Percentiles rank a stretch among this genome's conserved stretches.
These are phyloP conservation scores for Serinus canaria DNA, from an alignment of 2,113 vertebrate genomes.

Conservation along the genomic window DNA sequence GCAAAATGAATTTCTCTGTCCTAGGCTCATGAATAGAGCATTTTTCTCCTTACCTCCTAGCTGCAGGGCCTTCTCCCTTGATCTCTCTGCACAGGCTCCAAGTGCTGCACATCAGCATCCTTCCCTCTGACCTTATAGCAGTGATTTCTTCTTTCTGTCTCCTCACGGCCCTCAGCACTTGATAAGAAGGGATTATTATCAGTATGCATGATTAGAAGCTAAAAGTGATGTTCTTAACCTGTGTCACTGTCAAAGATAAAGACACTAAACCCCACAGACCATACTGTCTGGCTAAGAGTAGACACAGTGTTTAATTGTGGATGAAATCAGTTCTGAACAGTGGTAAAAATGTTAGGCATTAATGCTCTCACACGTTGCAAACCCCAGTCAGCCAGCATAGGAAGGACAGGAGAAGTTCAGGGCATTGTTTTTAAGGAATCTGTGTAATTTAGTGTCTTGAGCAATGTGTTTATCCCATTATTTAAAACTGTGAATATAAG, in stretches of 20 bases:
- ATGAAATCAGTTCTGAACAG: neutral
- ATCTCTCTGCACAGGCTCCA: neutral
- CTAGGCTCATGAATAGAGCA: neutral
- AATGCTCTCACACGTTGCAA: neutral
- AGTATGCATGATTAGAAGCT: neutral
- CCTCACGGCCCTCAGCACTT: neutral
- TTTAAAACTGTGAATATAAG: neutral
- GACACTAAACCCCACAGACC: neutral
- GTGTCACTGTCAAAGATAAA: neutral
- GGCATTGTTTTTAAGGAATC: neutral
- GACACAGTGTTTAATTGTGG: neutral
- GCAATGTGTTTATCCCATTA: neutral
- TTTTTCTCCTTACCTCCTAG: neutral
- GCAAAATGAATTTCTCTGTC: neutral
- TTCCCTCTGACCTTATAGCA: neutral
- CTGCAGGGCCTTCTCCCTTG: neutral
- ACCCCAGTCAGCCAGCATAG: neutral
- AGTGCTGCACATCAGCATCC: neutral
- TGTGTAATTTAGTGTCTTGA: neutral
- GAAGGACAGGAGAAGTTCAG: neutral
- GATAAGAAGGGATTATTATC: neutral
- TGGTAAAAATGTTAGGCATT: neutral
- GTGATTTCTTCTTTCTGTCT: neutral
- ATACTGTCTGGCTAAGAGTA: neutral
- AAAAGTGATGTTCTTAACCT: conserved; percentile 27